Evolutionary conservation across 2,888 invertebrate species (phyloP).

Genomic region (Lithophane leautieri): DNA sequence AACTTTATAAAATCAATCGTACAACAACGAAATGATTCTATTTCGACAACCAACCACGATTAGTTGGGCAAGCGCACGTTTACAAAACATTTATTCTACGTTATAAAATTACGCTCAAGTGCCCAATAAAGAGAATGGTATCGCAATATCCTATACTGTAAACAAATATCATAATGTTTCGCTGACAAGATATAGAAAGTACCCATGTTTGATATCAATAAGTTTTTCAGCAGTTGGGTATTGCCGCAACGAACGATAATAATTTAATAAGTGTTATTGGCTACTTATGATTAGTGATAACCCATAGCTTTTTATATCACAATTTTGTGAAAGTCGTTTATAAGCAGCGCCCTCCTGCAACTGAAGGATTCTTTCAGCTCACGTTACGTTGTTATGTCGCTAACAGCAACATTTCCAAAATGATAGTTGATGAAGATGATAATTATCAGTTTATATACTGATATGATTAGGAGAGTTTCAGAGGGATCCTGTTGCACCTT

Average conservation of each 20-base stretch:
- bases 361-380: background rate
- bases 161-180: slow-evolving; percentile 55
- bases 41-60: slow-evolving; percentile 66
- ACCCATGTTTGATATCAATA: slow-evolving; percentile 26
- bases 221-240: background rate
- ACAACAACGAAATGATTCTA: slow-evolving; percentile 41
- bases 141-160: slow-evolving; percentile 62
- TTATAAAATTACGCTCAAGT: slow-evolving; percentile 66
- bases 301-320: background rate
- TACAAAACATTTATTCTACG: slow-evolving; percentile 66
- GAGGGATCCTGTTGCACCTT: background rate
- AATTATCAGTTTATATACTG: background rate
- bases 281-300: background rate
- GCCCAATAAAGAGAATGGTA: slow-evolving; percentile 55
- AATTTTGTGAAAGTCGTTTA: background rate
- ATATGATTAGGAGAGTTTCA: background rate
- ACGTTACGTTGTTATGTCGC: background rate
- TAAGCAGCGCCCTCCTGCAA: background rate
- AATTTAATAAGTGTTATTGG: background rate
- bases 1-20: slow-evolving; percentile 54
- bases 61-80: slow-evolving; percentile 58
- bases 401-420: no score
- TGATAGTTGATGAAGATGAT: background rate
- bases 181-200: slow-evolving; percentile 46
- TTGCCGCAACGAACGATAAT: background rate